phyloP scores from a whole-genome alignment of 2,797 vertebrate species.

The Rhabdomys pumilio region DNA sequence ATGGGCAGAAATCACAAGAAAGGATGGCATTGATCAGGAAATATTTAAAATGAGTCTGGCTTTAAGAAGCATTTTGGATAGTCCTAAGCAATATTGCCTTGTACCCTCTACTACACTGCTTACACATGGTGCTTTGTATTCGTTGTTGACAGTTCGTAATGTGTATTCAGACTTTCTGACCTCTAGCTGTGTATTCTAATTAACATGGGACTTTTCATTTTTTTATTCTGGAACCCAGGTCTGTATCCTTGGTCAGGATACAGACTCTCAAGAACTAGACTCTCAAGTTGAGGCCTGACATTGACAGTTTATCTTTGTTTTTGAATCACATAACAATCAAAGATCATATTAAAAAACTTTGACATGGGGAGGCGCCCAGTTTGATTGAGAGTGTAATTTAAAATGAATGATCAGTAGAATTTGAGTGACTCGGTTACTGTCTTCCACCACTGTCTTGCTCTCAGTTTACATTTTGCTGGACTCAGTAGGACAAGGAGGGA shows the following conservation, averaged over 20 bases:
- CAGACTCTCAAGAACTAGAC: background rate
- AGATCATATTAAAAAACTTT: background rate
- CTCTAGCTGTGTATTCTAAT: background rate
- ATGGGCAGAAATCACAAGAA: background rate
- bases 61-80: background rate
- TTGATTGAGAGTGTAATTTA: background rate
- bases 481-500: background rate
- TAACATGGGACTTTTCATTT: background rate
- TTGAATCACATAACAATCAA: slow-evolving; percentile 21
- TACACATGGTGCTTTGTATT: background rate
- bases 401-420: background rate
- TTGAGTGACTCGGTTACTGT: background rate
- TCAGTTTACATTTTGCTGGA: background rate
- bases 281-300: background rate
- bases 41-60: background rate
- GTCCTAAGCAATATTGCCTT: background rate
- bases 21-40: background rate
- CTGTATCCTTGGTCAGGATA: background rate
- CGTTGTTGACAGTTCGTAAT: background rate
- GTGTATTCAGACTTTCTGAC: background rate
- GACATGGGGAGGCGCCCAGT: fast-evolving
- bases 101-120: background rate
- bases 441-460: background rate
- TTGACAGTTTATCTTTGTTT: slow-evolving; percentile 5
- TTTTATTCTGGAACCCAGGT: background rate